Evolutionary conservation across 2,797 vertebrate species (phyloP).

Genomic region (Phataginus tetradactyla): DNA sequence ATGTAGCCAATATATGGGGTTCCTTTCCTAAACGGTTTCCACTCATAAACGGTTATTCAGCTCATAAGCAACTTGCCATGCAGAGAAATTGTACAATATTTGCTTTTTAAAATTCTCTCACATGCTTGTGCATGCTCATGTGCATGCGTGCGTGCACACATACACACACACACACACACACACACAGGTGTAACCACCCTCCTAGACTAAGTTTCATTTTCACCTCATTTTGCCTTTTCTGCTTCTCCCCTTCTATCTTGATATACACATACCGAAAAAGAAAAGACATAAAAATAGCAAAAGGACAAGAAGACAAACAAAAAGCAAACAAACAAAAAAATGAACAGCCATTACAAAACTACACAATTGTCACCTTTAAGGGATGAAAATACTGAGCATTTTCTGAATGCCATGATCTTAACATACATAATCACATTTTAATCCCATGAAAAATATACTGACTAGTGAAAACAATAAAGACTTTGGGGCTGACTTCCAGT

Average conservation of each 20-base stretch:
- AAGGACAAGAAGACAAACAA: neutral
- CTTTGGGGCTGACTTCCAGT: neutral
- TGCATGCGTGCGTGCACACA: too few species aligned
- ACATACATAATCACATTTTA: neutral
- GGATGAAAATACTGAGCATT: neutral
- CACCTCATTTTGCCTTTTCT: neutral
- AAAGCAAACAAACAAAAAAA: neutral
- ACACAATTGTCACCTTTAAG: neutral
- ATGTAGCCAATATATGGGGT: neutral
- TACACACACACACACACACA: neutral
- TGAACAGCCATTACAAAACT: neutral
- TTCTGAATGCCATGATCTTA: neutral
- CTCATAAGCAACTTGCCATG: neutral
- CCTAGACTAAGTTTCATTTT: neutral
- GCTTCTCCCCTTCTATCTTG: neutral
- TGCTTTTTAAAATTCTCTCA: neutral
- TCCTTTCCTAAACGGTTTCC: constrained; percentile 30
- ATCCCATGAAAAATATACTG: neutral
- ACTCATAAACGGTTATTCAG: neutral
- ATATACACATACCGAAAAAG: neutral
- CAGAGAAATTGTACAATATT: neutral
- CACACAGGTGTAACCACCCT: neutral
- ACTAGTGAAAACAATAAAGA: neutral
- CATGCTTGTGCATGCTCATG: neutral
- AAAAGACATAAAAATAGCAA: neutral